phyloP scores from a whole-genome alignment of 2,888 invertebrate genomes.

The Drosophila nigricruria region DNA sequence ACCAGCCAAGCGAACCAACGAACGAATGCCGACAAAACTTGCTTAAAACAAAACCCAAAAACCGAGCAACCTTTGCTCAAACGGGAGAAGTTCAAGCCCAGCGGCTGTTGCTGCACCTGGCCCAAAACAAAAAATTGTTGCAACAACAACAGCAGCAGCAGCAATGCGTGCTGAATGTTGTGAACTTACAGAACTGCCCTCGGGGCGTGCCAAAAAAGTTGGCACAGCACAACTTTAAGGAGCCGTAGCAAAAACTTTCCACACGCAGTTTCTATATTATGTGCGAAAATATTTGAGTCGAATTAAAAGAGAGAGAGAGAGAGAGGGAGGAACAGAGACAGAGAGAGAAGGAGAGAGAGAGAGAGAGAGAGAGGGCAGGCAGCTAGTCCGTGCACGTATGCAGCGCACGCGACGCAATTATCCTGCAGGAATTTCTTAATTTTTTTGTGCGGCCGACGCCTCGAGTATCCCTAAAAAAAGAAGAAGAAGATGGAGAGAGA shows the following conservation, averaged over 20 bases:
- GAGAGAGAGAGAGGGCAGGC: neutral
- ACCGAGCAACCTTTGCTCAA: conserved; percentile 3
- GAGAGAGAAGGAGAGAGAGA: too few species aligned
- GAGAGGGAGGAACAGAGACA: neutral
- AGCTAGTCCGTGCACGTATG: conserved; percentile 44
- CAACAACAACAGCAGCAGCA: neutral
- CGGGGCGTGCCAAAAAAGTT: conserved; percentile 38
- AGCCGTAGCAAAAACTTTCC: conserved; percentile 44
- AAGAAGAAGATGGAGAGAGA: neutral
- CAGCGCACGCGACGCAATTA: conserved; percentile 65
- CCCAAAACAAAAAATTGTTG: neutral
- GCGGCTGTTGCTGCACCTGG: conserved; percentile 41
- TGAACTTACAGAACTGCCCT: conserved; percentile 42
- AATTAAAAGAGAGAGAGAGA: conserved; percentile 17
- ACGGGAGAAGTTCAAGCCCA: conserved; percentile 20
- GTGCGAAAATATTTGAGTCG: conserved; percentile 64
- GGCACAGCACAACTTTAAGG: conserved; percentile 28
- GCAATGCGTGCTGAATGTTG: conserved; percentile 23
- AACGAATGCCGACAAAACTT: conserved; percentile 21
- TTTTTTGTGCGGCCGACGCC: conserved; percentile 45
- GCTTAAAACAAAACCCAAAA: conserved; percentile 21
- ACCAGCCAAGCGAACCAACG: conserved; percentile 35
- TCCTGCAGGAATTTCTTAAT: conserved; percentile 73
- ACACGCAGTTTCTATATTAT: conserved; percentile 66
- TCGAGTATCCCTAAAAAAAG: conserved; percentile 19